Evolutionary conservation across 1,140 invertebrate genomes (phyloP).

Genomic region (Eumaeus atala): DNA sequence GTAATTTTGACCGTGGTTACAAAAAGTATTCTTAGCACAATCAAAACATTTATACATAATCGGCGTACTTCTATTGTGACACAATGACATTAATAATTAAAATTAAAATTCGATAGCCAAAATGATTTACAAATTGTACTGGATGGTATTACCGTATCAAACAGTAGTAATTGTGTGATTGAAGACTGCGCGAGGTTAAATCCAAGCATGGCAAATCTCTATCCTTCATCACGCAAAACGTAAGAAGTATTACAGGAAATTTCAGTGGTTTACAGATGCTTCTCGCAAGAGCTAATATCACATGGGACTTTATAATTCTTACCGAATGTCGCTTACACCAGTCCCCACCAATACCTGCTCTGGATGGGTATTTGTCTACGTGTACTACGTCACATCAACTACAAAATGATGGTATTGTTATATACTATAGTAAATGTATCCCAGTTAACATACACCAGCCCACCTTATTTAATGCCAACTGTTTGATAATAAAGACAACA

Average conservation of each 20-base stretch:
- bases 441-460: neutral
- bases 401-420: conserved; percentile 7
- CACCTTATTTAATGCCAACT: too few species aligned
- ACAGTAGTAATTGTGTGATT: neutral
- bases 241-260: neutral
- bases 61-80: too few species aligned
- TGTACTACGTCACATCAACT: neutral
- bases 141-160: neutral
- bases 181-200: neutral
- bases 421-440: neutral
- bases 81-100: neutral
- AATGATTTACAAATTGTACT: neutral
- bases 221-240: neutral
- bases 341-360: neutral
- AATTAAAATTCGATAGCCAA: neutral
- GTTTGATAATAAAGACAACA: too few species aligned
- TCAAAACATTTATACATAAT: too few species aligned
- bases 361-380: neutral
- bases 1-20: neutral
- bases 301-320: neutral
- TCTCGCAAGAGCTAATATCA: neutral
- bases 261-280: neutral
- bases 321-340: neutral
- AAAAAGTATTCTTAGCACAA: too few species aligned
- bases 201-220: neutral